Base-by-base conservation (phyloP, 2,888 invertebrate genomes). In the Oegoconia quadripuncta region DNA sequence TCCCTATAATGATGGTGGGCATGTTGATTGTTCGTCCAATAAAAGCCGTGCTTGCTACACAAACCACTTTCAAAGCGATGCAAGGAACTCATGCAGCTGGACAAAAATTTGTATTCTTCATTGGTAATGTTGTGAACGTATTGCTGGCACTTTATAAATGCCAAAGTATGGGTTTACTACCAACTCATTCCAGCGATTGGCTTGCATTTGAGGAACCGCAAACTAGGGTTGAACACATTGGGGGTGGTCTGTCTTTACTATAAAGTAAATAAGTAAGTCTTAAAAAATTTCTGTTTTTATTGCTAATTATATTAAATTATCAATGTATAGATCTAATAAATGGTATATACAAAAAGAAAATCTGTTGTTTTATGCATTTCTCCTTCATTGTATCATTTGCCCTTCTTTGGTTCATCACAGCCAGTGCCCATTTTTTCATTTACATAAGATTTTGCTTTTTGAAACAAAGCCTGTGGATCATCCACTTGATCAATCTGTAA, bases 1-100 rank as follows among this genome's bases (percentile, higher is more conserved):
- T 99, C 64, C 99, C 99, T 0, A 99, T 99, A 32, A 99, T 99
- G 99, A 99, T 99, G 99, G 98, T 99, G 6, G 98, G 98, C 28
- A 99, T 99, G 99, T 90, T 99, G 84, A 93, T 99, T 59, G 94
- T 99, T 62, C 89, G 98, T 45, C 99, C 99, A 2, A 92, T 99
- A 16, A 98, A 99, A 83, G 98, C 99, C 2, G 89, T 99, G 39
- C 96, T 99, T 74, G 89, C 96, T 0, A 94, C 97, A 23, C 93
- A 93, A 65, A 92, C 93, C 48, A 94, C 97, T 18, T 98, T 98
- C 64, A 97, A 97, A 83, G 93, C 96, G 90, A 96, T 98, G 37
- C 97, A 97, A 80, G 97, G 97, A 16, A 93, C 94, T 26, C 96
- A 96, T 76, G 95, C 96, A 1, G 89, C 91, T 26, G 92, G 96